Evolutionary conservation across 1,140 invertebrate species (phyloP), one percentile per base, ranked within the genome.

Genomic region (Leptonema lineaticorne): DNA sequence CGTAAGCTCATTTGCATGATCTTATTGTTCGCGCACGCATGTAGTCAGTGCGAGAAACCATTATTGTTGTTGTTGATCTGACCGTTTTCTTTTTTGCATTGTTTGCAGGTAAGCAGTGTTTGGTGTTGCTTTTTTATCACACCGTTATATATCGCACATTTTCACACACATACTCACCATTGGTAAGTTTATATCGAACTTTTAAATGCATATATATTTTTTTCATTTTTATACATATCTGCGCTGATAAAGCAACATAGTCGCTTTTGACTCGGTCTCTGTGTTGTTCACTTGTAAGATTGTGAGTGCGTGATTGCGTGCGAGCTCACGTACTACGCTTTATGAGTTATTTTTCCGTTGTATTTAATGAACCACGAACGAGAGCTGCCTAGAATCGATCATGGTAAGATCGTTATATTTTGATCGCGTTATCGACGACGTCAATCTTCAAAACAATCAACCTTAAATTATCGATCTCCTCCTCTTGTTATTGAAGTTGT

Each of bases 1-100:
- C 33, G 30, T 33, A 45, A 62, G 59, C 50, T 53, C 59, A 62
- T 62, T 62, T 62, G 59, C 59, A 62, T 62, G 59, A 62, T 62
- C 59, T 33, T 24, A 62, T 62, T 62, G 59, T 62, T 62, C 59
- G 20, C 20, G 20, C 33, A 6, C 22, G 20, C 59, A 24, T 8
- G 24, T 30, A n/a, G 46, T 48, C n/a, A n/a, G 46, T 48, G 9
- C 46, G 30, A 33, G 37, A 41, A 41, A 58, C 56, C 56, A 58
- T 27, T 27, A 58, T 58, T 58, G 37, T 41, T 16, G 37, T 41
- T 41, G 16, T 41, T 41, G 37, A n/a, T n/a, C 37, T 41, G 37
- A 41, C 37, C 37, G 37, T 41, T 41, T 41, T 41, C 37, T 16
- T 16, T 41, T 41, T 41, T 41, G 37, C 37, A 41, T 41, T 41